Base-by-base conservation (phyloP, 1,140 invertebrate genomes). In the Ceratitis capitata region DNA sequence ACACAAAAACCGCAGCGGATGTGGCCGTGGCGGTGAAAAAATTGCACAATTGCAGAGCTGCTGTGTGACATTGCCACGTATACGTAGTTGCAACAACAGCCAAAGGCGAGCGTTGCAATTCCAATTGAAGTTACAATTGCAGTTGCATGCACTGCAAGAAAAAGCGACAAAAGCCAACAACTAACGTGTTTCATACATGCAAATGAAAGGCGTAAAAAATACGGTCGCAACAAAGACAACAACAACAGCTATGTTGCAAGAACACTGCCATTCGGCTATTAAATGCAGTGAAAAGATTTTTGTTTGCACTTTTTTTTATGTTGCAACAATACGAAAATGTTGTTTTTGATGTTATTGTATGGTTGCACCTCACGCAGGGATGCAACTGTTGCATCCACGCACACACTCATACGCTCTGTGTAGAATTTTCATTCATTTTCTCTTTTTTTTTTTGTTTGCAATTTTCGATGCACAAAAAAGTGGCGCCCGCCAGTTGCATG, bases 1-100 rank as follows among this genome's bases (percentile, higher is more conserved):
- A 42, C 69, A 78, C 69, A 45, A 45, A 78, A 78, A 78, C 69
- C 69, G 69, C 69, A 78, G 69, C 69, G 69, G 35, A 78, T 78
- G 69, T 78, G 69, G 69, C 69, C 19, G 39, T 26, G 39, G 69
- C 32, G n/a, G 39, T 10, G 39, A 26, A 78, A 78, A 78, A 78
- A 47, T n/a, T 61, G 56, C 9, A 19, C 56, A 61, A 61, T 61
- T 78, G 69, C 42, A 47, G 7, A 6, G 39, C 35, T 78, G n/a
- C n/a, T n/a, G n/a, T n/a, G 69, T 32, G 69, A 78, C 39, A 45
- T 45, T 42, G 69, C 69, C 69, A 78, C 69, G 69, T 26, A 23
- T 45, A 78, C 9, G n/a, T n/a, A n/a, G n/a, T 45, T 78, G 69
- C 69, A 78, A 78, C 69, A 78, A 78, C 69, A 78, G 6, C 35